Base-by-base conservation (phyloP, 2,113 vertebrate species). In the Pomatorhinus ruficollis region DNA sequence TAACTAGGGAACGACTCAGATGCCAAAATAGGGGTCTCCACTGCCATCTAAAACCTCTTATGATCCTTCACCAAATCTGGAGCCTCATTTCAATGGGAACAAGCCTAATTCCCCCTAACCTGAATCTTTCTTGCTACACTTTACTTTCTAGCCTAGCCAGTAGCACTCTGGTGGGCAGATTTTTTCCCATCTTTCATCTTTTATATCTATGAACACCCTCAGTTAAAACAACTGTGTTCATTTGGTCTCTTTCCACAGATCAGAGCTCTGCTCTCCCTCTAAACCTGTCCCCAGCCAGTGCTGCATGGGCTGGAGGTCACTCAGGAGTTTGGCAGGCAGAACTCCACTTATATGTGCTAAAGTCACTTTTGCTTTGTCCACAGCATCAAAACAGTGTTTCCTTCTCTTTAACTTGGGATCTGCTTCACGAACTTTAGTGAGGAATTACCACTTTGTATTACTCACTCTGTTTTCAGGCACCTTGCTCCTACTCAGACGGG, bases 401-500 rank as follows among this genome's bases (percentile, higher is more conserved):
- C 18, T 35, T 20, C 30, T 75, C 68, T 74, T 74, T 61, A 81
- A 8, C 66, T 53, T 54, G 50, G 50, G 40, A 42, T 80, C 45
- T 90, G 33, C 35, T 47, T 92, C 68, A 19, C 2, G 5, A 15
- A 39, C 23, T 69, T 39, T 65, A 49, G 7, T 10, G 75, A 69
- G 42, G 45, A 15, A 44, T 71, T 33, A 39, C 24, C 64, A 35
- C 21, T 56, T 90, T 54, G 28, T 22, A 25, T 28, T 60, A 6
- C 50, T 93, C 33, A 47, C 14, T 16, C 54, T 60, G 2, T 39
- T 3, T 69, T 45, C 1, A 1, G 0, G 2, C 33, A 11, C 35
- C 10, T 74, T 74, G 24, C 6, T 79, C 57, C 40, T 50, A 19
- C 54, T 35, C 33, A 53, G 74, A 37, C 27, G 30, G 11, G 69